phyloP scores from a whole-genome alignment of 2,113 vertebrate genomes.

The Cololabis saira region DNA sequence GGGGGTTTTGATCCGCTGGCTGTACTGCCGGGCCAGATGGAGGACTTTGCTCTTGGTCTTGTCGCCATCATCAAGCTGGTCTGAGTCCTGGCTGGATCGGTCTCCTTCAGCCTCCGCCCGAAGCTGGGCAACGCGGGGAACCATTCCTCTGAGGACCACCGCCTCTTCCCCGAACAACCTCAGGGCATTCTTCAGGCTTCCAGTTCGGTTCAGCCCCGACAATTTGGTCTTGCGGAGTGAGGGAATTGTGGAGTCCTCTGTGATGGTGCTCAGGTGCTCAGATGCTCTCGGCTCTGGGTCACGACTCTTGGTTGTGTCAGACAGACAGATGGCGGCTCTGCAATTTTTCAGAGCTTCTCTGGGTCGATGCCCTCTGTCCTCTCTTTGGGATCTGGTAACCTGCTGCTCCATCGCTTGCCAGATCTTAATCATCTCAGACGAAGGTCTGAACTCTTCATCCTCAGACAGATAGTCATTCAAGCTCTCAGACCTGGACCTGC shows the following conservation, averaged over 20 bases:
- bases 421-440: slow-evolving; percentile 84
- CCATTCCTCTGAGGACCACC: slow-evolving; percentile 17
- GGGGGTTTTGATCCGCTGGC: slow-evolving; percentile 86
- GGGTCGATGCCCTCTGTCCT: slow-evolving; percentile 3
- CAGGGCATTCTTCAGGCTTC: slow-evolving; percentile 46
- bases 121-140: slow-evolving; percentile 67
- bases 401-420: slow-evolving; percentile 86
- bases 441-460: slow-evolving; percentile 83
- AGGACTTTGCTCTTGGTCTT: slow-evolving; percentile 84
- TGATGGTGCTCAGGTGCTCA: slow-evolving; percentile 73
- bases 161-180: slow-evolving; percentile 45
- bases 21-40: slow-evolving; percentile 90
- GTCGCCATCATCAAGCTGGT: slow-evolving; percentile 48
- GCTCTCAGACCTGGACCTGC: slow-evolving; percentile 18
- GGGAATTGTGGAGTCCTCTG: slow-evolving; percentile 63
- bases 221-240: slow-evolving; percentile 49
- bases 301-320: neutral
- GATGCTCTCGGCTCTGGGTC: slow-evolving; percentile 47
- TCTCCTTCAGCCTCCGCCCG: slow-evolving; percentile 63
- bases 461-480: slow-evolving; percentile 33
- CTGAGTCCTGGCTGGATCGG: neutral
- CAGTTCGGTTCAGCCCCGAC: neutral
- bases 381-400: slow-evolving; percentile 17
- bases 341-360: slow-evolving; percentile 8
- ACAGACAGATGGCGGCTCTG: neutral